A percentile compares a stretch with the other conserved stretches of the same genome.
These are phyloP conservation scores for Eufriesea mexicana DNA, from an alignment of 1,140 invertebrate genomes.

Conservation along the genomic window DNA sequence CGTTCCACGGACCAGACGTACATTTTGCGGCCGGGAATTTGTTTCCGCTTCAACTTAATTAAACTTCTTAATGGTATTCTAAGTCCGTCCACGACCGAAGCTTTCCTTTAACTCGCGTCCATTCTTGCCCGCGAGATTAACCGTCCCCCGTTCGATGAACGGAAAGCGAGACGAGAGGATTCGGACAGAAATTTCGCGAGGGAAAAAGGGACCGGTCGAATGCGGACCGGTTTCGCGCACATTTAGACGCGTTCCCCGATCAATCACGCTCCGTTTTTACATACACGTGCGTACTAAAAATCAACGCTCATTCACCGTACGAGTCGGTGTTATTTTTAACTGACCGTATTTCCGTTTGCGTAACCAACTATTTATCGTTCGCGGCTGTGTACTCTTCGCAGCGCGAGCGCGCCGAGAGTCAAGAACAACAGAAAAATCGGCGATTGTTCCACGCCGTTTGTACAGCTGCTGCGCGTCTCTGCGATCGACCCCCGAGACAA, in stretches of 20 bases:
- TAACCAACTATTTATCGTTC: constrained; percentile 20
- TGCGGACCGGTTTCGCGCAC: too few species aligned
- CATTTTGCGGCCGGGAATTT: neutral
- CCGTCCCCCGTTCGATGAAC: neutral
- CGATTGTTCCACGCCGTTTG: neutral
- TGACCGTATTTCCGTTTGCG: constrained; percentile 1
- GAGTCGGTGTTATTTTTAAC: neutral
- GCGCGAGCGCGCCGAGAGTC: neutral
- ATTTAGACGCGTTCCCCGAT: neutral
- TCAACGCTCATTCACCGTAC: neutral
- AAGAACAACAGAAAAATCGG: constrained; percentile 10
- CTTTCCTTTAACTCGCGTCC: constrained; percentile 34
- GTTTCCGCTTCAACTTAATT: constrained; percentile 30
- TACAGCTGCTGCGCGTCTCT: neutral
- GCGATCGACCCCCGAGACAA: too few species aligned
- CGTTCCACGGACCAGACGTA: neutral
- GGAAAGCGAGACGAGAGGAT: too few species aligned
- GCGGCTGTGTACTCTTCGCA: neutral
- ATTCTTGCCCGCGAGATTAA: constrained; percentile 23
- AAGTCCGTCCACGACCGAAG: constrained; percentile 1
- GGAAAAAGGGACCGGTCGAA: neutral
- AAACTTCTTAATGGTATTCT: constrained; percentile 40
- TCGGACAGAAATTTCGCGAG: neutral
- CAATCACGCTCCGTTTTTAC: neutral
- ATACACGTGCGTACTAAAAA: neutral